A percentile compares a stretch with the other conserved stretches of the same genome.
Evolutionary conservation across 2,113 vertebrate species (phyloP).

Genomic region (Myotis brandtii): DNA sequence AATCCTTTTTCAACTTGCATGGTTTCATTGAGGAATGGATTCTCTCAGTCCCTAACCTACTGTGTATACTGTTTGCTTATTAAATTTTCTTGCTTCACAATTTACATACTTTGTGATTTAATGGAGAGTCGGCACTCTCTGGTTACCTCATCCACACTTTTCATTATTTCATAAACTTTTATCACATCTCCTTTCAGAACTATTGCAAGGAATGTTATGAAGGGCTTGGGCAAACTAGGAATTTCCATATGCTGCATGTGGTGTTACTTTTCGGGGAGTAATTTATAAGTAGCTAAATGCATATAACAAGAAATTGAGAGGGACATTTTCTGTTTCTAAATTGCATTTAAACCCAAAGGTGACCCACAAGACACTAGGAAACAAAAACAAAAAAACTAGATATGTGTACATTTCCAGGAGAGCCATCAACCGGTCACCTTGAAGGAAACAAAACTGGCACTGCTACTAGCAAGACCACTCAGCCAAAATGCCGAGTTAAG

Average conservation of each 20-base stretch:
- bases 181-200: not conserved
- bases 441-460: not conserved
- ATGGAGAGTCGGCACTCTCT: not conserved
- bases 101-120: constrained; percentile 46
- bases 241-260: not conserved
- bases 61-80: not conserved
- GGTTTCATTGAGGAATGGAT: not conserved
- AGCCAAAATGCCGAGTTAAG: not conserved
- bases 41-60: not conserved
- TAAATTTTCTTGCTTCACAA: constrained; percentile 13
- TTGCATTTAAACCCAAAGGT: constrained; percentile 11
- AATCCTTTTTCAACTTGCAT: not conserved
- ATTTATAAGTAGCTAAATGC: not conserved
- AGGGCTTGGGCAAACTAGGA: not conserved
- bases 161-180: constrained; percentile 12
- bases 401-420: not conserved
- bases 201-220: not conserved
- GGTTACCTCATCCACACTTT: not conserved
- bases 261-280: not conserved
- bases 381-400: not conserved
- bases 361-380: not conserved
- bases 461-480: not conserved
- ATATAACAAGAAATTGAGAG: not conserved
- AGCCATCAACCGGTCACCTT: not conserved
- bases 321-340: not conserved